phyloP scores from a whole-genome alignment of 2,113 vertebrate species.

The Anthoscopus minutus region DNA sequence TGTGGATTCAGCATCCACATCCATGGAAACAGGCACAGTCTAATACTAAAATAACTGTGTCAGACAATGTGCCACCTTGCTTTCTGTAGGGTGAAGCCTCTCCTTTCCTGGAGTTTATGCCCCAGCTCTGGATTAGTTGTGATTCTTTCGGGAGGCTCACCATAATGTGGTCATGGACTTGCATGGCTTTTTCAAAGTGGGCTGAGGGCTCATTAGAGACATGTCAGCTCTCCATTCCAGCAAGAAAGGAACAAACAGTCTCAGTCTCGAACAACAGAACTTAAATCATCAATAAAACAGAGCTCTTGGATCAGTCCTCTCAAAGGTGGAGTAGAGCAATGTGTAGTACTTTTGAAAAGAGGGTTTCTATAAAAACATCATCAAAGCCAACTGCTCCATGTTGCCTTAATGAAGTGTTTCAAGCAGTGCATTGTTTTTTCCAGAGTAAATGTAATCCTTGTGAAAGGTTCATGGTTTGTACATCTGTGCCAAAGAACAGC shows the following conservation, averaged over 20 bases:
- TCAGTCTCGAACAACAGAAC: neutral
- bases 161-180: neutral
- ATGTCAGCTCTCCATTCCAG: neutral
- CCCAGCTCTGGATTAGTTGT: neutral
- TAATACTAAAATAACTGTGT: neutral
- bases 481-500: neutral
- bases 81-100: neutral
- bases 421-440: neutral
- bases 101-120: neutral
- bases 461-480: neutral
- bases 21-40: neutral
- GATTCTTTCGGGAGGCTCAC: neutral
- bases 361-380: neutral
- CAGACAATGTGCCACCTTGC: neutral
- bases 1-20: rapidly evolving
- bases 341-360: neutral
- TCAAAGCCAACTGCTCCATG: neutral
- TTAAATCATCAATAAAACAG: neutral
- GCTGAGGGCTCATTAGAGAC: neutral
- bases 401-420: neutral
- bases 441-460: neutral
- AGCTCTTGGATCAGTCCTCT: neutral
- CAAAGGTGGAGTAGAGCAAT: neutral
- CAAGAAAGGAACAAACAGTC: neutral
- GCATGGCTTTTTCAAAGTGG: neutral